Evolutionary conservation across 1,140 invertebrate genomes (phyloP).

Genomic region (Drosophila sechellia): DNA sequence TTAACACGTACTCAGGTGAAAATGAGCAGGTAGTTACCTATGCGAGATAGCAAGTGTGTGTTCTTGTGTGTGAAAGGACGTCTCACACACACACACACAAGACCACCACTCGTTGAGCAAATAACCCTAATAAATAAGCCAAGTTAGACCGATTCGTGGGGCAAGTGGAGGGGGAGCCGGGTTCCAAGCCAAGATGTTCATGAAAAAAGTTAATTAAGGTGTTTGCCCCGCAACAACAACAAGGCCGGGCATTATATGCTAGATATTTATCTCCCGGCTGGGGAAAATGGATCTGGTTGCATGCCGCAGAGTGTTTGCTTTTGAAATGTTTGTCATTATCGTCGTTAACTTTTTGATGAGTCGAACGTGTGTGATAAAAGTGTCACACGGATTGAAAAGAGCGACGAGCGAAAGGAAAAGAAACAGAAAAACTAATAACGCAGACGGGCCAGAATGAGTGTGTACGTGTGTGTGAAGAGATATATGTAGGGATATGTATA

Average conservation of each 20-base stretch:
- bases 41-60: slow-evolving; percentile 9
- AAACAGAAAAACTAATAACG: slow-evolving; percentile 75
- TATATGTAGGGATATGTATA: neutral
- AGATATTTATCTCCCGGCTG: slow-evolving; percentile 71
- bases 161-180: neutral
- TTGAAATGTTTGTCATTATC: slow-evolving; percentile 83
- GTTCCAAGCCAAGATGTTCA: slow-evolving; percentile 57
- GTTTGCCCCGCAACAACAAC: slow-evolving; percentile 68
- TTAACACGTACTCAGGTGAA: slow-evolving; percentile 82
- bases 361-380: slow-evolving; percentile 81
- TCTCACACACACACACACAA: slow-evolving; percentile 2
- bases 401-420: slow-evolving; percentile 53
- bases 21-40: slow-evolving; percentile 70
- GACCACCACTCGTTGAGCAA: slow-evolving; percentile 50
- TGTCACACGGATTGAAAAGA: slow-evolving; percentile 71
- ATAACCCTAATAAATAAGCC: slow-evolving; percentile 82
- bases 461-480: slow-evolving; percentile 47
- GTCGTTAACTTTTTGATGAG: slow-evolving; percentile 82
- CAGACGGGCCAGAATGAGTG: slow-evolving; percentile 49
- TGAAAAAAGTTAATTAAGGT: slow-evolving; percentile 82
- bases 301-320: slow-evolving; percentile 68
- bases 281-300: slow-evolving; percentile 31
- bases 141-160: slow-evolving; percentile 60
- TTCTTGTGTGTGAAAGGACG: slow-evolving; percentile 44
- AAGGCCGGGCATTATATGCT: slow-evolving; percentile 67